Evolutionary conservation across 2,888 invertebrate species (phyloP).

Genomic region (Ferdinandea cuprea): DNA sequence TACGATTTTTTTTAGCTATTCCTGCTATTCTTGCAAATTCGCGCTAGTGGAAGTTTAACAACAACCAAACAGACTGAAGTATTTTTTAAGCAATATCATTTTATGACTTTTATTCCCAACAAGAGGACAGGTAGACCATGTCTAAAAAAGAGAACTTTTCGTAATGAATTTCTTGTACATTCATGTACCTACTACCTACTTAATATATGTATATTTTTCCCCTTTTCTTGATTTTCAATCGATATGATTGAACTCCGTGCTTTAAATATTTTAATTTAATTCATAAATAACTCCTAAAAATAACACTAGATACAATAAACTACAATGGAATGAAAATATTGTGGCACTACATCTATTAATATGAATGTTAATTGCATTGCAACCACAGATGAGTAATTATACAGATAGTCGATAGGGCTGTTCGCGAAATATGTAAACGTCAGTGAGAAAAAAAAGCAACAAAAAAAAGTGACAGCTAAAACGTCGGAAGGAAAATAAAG

Average conservation of each 20-base stretch:
- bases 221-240: conserved; percentile 71
- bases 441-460: no score
- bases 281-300: no score
- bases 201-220: conserved; percentile 34
- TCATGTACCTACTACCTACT: no score
- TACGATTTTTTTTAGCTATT: conserved; percentile 57
- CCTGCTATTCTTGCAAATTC: conserved; percentile 67
- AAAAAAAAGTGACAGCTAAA: no score
- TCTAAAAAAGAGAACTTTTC: conserved; percentile 44
- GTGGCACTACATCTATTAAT: no score
- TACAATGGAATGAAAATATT: conserved; percentile 56
- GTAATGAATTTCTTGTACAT: conserved; percentile 67
- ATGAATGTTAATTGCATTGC: no score
- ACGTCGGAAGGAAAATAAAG: no score
- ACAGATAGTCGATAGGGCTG: no score
- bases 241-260: conserved; percentile 51
- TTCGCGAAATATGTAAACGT: no score
- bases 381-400: no score
- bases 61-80: conserved; percentile 53
- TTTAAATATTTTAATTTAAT: conserved; percentile 49
- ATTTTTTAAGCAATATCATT: conserved; percentile 74
- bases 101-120: conserved; percentile 73
- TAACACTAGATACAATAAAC: conserved; percentile 39
- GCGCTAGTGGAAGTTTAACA: conserved; percentile 63
- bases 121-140: conserved; percentile 43